Evolutionary conservation across 2,888 invertebrate genomes (phyloP), one percentile per base, ranked within the genome.

Genomic region (Mylabris sibirica): DNA sequence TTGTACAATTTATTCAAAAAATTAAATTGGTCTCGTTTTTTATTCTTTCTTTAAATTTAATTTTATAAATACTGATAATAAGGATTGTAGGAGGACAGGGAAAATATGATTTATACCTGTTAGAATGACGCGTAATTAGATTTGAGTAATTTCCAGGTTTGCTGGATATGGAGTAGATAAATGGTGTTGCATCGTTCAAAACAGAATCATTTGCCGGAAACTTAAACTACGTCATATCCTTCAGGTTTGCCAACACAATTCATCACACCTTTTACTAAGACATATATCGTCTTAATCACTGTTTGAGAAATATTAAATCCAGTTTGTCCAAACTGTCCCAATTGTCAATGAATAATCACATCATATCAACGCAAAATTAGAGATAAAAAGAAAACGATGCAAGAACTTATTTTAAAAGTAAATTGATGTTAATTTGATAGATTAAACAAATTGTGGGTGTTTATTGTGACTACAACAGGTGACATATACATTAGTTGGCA

Each of bases 211-310:
- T 74, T 74, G 69, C 73, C 76, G 72, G 77, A 77, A 78, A 76
- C 75, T 75, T 75, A 72, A 68, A 65, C 69, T 72, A 75, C 77
- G 73, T 78, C 76, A 77, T 74, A 77, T 80, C 79, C 77, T 78
- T 72, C 75, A 77, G 73, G 74, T 75, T 74, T 80, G 79, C 79
- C 80, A 79, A 79, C 75, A 72, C 74, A 69, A 79, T 80, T 78
- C 76, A 78, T 80, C 79, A 80, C 74, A 75, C 75, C 73, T 77
- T 68, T 65, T 65, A 41, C 66, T 67, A 72, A 73, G 72, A 71
- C 73, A 66, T 22, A 72, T 71, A 72, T 68, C 67, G 73, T 72
- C 72, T 75, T 75, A 75, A 73, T 76, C 76, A 76, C 69, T 70
- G 70, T 63, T 66, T 49, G 65, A 73, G 71, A 73, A 73, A 75